These are phyloP conservation scores for Drosophila sproati DNA, from an alignment of 1,140 invertebrate species.

Conservation along the genomic window DNA sequence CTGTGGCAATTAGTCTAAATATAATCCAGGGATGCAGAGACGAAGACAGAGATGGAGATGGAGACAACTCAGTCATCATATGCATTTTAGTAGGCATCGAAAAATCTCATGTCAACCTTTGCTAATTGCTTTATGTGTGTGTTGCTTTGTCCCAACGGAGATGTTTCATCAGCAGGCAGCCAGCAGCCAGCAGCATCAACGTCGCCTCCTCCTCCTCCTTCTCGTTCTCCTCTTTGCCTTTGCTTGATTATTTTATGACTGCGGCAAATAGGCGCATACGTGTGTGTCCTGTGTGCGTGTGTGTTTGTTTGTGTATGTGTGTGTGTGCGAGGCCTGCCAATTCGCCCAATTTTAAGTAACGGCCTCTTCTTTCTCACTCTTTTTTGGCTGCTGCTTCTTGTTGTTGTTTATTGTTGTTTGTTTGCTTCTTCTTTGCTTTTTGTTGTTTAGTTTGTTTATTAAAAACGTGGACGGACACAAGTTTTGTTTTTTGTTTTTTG, in stretches of 20 bases:
- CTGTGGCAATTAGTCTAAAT: conserved; percentile 71
- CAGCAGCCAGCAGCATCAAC: conserved; percentile 43
- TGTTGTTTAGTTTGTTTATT: conserved; percentile 59
- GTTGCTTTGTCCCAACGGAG: conserved; percentile 63
- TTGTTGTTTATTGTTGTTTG: conserved; percentile 30
- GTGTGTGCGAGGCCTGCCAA: conserved; percentile 58
- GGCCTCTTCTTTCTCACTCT: conserved; percentile 60
- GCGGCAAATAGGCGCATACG: conserved; percentile 59
- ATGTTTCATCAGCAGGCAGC: conserved; percentile 69
- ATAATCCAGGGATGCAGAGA: conserved; percentile 54
- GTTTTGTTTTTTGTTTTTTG: conserved; percentile 45
- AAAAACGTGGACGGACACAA: conserved; percentile 64
- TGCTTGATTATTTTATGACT: conserved; percentile 83
- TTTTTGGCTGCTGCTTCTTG: conserved; percentile 21
- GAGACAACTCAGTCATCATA: conserved; percentile 38
- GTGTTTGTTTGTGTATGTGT: conserved; percentile 30
- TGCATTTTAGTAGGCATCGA: conserved; percentile 48
- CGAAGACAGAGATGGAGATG: conserved; percentile 1
- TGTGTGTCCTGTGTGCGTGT: conserved; percentile 32
- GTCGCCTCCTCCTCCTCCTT: conserved; percentile 20
- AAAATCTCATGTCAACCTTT: conserved; percentile 59
- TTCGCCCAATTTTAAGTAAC: conserved; percentile 67
- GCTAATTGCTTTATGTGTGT: conserved; percentile 74
- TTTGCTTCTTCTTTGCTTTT: conserved; percentile 21
- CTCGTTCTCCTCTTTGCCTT: conserved; percentile 38